A percentile compares a stretch with the other conserved stretches of the same genome.
These are phyloP conservation scores for Adelphocoris suturalis DNA, from an alignment of 2,888 invertebrate genomes.

Conservation along the genomic window DNA sequence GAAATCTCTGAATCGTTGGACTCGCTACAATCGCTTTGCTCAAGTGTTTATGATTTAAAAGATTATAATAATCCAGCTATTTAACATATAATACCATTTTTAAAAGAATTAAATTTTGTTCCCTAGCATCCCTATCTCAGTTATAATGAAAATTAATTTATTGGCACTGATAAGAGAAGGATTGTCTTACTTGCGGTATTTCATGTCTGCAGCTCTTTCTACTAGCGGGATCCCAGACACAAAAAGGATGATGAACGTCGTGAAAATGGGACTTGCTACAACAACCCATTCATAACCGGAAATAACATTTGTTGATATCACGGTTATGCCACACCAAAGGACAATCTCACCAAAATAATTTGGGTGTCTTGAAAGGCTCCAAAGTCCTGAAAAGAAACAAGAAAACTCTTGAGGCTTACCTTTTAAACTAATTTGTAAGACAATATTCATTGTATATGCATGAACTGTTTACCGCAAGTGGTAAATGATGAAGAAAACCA, in stretches of 20 bases:
- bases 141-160: too few species aligned
- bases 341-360: constrained; percentile 97
- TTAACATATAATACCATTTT: too few species aligned
- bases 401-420: neutral
- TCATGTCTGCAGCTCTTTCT: constrained; percentile 92
- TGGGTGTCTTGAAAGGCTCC: constrained; percentile 94
- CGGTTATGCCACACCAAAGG: constrained; percentile 96
- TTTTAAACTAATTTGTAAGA: too few species aligned
- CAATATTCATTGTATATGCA: too few species aligned
- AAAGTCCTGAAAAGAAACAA: constrained; percentile 82
- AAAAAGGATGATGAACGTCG: constrained; percentile 91
- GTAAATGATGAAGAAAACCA: too few species aligned
- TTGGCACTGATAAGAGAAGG: neutral
- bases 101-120: too few species aligned
- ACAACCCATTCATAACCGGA: constrained; percentile 92
- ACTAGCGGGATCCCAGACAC: constrained; percentile 93
- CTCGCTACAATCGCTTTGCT: too few species aligned
- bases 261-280: constrained; percentile 92
- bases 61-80: too few species aligned
- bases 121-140: too few species aligned
- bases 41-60: too few species aligned
- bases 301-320: constrained; percentile 91
- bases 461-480: too few species aligned
- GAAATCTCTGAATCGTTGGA: too few species aligned
- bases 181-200: constrained; percentile 87